These are phyloP conservation scores for Machimus atricapillus DNA, from an alignment of 2,888 invertebrate species.

Conservation along the genomic window DNA sequence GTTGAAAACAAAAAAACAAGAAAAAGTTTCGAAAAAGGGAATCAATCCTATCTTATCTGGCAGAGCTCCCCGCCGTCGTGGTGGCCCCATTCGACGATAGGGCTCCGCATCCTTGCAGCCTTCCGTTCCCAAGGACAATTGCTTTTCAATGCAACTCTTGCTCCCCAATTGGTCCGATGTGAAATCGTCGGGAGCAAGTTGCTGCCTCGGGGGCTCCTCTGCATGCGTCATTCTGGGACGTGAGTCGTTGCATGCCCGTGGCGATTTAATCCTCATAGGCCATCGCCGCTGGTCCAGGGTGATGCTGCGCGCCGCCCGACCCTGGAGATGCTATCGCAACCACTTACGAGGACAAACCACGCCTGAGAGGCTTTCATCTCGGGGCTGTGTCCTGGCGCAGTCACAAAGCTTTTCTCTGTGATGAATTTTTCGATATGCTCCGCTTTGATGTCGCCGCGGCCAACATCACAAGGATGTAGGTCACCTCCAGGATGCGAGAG, in stretches of 20 bases:
- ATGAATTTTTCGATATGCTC: neutral
- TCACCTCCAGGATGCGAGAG: neutral
- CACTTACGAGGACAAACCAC: conserved; percentile 5
- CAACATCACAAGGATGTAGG: conserved; percentile 1
- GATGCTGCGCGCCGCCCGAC: neutral
- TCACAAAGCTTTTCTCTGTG: neutral
- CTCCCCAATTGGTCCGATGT: neutral
- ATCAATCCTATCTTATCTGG: conserved; percentile 19
- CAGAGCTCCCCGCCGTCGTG: neutral
- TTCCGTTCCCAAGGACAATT: conserved; percentile 9
- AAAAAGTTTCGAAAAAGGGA: neutral
- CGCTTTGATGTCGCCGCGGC: neutral
- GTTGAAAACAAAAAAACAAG: neutral
- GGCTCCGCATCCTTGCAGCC: neutral
- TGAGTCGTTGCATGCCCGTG: neutral
- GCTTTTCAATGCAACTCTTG: neutral
- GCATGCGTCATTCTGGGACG: neutral
- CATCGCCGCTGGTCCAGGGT: neutral
- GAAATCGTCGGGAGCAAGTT: neutral
- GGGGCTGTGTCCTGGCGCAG: neutral
- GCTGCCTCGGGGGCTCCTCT: neutral
- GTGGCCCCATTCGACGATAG: neutral
- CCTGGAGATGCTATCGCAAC: neutral
- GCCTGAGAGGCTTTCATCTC: neutral
- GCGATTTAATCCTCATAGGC: neutral